A percentile compares a stretch with the other conserved stretches of the same genome.
phyloP scores from a whole-genome alignment of 2,113 vertebrate genomes.

The Triplophysa rosa region DNA sequence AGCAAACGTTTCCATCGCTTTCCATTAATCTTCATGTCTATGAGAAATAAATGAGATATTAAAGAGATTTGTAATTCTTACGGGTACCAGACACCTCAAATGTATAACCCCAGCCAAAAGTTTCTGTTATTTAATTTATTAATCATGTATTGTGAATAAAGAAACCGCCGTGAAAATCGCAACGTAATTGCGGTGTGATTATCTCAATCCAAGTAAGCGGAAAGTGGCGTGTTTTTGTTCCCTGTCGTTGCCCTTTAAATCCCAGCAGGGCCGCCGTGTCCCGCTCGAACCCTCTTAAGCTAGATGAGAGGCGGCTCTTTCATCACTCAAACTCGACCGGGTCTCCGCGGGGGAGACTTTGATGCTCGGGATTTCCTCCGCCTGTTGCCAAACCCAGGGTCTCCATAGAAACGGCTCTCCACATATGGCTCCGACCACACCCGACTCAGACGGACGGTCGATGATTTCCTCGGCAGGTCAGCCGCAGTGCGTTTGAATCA shows the following conservation, averaged over 20 bases:
- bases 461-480: slow-evolving; percentile 49
- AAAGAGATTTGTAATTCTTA: no score
- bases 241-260: slow-evolving; percentile 30
- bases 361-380: slow-evolving; percentile 29
- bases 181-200: not conserved
- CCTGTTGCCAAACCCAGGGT: slow-evolving; percentile 36
- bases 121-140: no score
- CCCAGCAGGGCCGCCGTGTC: slow-evolving; percentile 31
- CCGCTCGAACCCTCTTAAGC: slow-evolving; percentile 1
- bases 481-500: slow-evolving; percentile 63
- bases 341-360: slow-evolving; percentile 33
- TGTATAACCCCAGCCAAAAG: no score
- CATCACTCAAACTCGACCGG: not conserved
- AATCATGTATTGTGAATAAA: not conserved
- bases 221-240: slow-evolving; percentile 22
- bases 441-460: slow-evolving; percentile 32
- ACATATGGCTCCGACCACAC: slow-evolving; percentile 26
- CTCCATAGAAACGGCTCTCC: slow-evolving; percentile 40
- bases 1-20: no score
- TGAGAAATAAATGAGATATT: no score
- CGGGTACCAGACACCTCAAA: no score
- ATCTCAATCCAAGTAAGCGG: slow-evolving; percentile 26
- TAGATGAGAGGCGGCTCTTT: not conserved
- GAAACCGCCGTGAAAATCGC: not conserved
- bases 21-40: no score